Evolutionary conservation across 2,797 vertebrate genomes (phyloP).

Genomic region (Gymnothorax javanicus): DNA sequence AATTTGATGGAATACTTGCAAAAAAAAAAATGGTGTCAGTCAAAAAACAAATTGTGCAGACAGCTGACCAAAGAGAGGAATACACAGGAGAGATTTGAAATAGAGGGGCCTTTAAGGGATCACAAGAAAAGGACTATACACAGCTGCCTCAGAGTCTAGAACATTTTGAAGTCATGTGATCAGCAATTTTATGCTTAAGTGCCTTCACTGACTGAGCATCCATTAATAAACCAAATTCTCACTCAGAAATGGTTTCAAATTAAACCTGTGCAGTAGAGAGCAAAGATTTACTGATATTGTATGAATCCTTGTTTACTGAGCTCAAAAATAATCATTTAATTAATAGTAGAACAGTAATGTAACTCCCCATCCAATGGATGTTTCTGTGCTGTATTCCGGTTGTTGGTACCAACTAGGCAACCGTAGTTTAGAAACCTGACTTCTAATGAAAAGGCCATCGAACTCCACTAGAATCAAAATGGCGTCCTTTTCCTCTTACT

Average conservation of each 20-base stretch:
- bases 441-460: background rate
- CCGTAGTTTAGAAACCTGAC: background rate
- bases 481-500: background rate
- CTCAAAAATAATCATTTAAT: slow-evolving; percentile 12
- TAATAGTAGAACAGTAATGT: slow-evolving; percentile 27
- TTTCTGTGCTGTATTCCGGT: background rate
- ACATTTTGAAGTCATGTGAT: background rate
- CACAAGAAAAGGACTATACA: background rate
- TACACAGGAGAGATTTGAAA: background rate
- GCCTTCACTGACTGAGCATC: background rate
- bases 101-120: background rate
- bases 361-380: background rate
- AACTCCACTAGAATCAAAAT: background rate
- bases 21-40: no score
- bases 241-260: slow-evolving; percentile 26
- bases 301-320: background rate
- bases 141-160: background rate
- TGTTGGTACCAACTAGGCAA: background rate
- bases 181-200: background rate
- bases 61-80: background rate
- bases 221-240: background rate
- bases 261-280: slow-evolving; percentile 4
- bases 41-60: no score
- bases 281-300: background rate
- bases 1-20: no score